Conservation (phyloP, 2,888 invertebrate genomes). For the Diaprepes abbreviatus region DNA sequence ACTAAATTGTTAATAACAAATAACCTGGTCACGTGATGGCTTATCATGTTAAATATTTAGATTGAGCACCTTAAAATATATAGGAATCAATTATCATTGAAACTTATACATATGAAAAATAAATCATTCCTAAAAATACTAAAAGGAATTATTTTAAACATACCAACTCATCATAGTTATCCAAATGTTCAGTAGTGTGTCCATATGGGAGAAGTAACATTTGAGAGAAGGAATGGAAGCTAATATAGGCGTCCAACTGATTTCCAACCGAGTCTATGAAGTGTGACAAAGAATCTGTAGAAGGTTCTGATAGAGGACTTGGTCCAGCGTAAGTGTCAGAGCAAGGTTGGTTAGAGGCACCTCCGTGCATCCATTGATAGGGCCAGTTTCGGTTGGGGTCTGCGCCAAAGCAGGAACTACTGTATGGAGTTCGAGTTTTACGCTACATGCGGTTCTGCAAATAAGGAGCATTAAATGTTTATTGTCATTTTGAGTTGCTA, state of each 20-base stretch:
- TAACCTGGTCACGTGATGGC: no score
- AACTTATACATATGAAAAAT: no score
- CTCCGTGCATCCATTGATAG: constrained; percentile 76
- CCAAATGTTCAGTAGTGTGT: constrained; percentile 71
- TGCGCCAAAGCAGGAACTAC: constrained; percentile 72
- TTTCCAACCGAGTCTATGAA: constrained; percentile 68
- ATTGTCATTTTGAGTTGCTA: no score
- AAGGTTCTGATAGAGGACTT: constrained; percentile 79
- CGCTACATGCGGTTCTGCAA: constrained; percentile 77
- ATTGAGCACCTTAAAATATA: no score
- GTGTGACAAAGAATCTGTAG: constrained; percentile 71
- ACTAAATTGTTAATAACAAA: no score
- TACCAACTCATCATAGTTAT: constrained; percentile 74
- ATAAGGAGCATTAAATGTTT: no score
- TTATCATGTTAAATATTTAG: no score
- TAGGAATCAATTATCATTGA: no score
- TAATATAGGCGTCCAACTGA: constrained; percentile 71
- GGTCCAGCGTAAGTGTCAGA: constrained; percentile 77
- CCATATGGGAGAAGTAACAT: constrained; percentile 80
- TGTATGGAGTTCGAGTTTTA: constrained; percentile 73
- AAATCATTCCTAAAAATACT: no score
- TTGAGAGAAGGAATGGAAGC: constrained; percentile 83
- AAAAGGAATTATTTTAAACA: not conserved
- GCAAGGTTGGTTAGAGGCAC: constrained; percentile 72
- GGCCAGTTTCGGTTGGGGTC: constrained; percentile 87